Evolutionary conservation across 2,888 invertebrate species (phyloP).

Genomic region (Dyspetes luteomarginatus): DNA sequence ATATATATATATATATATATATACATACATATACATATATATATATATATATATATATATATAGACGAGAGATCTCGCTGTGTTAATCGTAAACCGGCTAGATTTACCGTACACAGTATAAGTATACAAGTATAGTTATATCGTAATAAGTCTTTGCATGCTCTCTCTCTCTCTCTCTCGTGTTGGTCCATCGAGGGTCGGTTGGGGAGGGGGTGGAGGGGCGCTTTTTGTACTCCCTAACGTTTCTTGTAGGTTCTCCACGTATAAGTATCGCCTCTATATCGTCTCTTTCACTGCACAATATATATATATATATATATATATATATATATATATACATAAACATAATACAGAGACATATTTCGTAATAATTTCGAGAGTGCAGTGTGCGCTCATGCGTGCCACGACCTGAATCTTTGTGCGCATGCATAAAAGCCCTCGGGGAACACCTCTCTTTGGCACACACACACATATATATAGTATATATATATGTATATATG

Average conservation of each 20-base stretch:
- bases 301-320: not conserved
- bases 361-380: constrained; percentile 81
- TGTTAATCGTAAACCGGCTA: constrained; percentile 49
- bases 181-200: constrained; percentile 38
- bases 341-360: constrained; percentile 66
- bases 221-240: constrained; percentile 15
- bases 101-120: constrained; percentile 43
- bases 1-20: too few relatives aligned
- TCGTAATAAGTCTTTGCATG: constrained; percentile 37
- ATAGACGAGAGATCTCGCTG: not conserved
- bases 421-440: constrained; percentile 67
- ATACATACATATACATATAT: too few relatives aligned
- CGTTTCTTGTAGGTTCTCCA: constrained; percentile 42
- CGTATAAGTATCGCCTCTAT: constrained; percentile 53
- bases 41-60: not conserved
- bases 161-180: too few relatives aligned
- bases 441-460: constrained; percentile 62
- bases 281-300: constrained; percentile 46
- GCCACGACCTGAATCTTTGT: constrained; percentile 81
- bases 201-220: not conserved
- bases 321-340: constrained; percentile 10
- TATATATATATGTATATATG: not conserved
- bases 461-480: not conserved
- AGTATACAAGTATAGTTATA: constrained; percentile 22
- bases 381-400: constrained; percentile 80